phyloP scores from a whole-genome alignment of 2,113 vertebrate genomes.

The Hypanus sabinus region DNA sequence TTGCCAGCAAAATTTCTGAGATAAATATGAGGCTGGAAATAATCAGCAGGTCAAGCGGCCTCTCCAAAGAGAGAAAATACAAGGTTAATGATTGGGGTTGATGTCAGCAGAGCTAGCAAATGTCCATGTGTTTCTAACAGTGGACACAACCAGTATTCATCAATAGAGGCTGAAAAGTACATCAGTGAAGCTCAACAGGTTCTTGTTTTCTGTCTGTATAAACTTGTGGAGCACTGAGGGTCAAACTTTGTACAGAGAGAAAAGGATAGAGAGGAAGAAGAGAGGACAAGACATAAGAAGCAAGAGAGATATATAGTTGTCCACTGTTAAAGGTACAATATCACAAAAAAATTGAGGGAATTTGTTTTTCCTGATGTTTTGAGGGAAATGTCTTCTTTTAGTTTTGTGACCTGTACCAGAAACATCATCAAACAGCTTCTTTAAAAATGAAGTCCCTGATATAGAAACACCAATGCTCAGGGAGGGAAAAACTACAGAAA shows the following conservation, averaged over 20 bases:
- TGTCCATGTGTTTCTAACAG: not conserved
- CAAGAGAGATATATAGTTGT: not conserved
- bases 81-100: too few relatives aligned
- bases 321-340: not conserved
- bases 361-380: not conserved
- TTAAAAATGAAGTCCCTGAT: not conserved
- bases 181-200: not conserved
- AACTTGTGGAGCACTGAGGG: not conserved
- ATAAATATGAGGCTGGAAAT: too few relatives aligned
- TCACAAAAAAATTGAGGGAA: not conserved
- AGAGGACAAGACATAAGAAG: not conserved
- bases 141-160: not conserved
- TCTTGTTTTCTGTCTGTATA: not conserved
- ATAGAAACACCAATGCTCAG: too few relatives aligned
- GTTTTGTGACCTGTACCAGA: not conserved
- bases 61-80: too few relatives aligned
- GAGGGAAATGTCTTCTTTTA: not conserved
- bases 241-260: not conserved
- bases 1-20: not conserved
- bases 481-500: too few relatives aligned
- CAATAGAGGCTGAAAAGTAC: not conserved
- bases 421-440: not conserved
- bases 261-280: not conserved
- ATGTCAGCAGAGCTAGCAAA: too few relatives aligned
- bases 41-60: too few relatives aligned